Base-by-base conservation (phyloP, 2,888 invertebrate genomes). In the Catocala fraxini region DNA sequence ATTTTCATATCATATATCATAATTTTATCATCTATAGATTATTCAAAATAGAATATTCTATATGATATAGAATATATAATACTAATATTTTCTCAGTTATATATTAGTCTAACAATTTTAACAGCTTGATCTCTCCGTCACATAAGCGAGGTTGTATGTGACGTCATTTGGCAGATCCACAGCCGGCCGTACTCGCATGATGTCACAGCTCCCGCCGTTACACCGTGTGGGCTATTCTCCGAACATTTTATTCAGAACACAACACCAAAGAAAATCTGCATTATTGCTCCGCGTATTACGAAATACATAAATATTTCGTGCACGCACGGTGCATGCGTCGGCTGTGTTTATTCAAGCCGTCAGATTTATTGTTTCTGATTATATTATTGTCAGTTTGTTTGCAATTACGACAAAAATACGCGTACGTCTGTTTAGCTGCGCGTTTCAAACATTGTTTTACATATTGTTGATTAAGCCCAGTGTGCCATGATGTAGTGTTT, bases 321-420 rank as follows among this genome's bases (percentile, higher is more conserved):
- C 64, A 54, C 55, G 63, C 56, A 34, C 56, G 41, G 33, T 76
- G 77, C 69, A 73, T 58, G 56, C 46, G 59, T 42, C 54, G 41
- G 13, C 51, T 6, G 15, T 72, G 70, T 77, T 71, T 75, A 71
- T 51, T 41, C 51, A 33, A 67, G 33, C 58, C 55, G 70, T 71
- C 63, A 6, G 49, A 68, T 70, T 71, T 73, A 75, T 77, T 71
- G 63, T 70, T 68, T 53, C 63, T 67, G 71, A 75, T 80, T 76
- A 69, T 74, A 73, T 75, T 71, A 79, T 79, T 77, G 79, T 66
- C 71, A 65, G 77, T 71, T 45, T 79, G 79, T 80, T 76, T 72
- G 67, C 52, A 69, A 77, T 75, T 73, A 72, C 68, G 65, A 71
- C 66, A 68, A 73, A 69, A 71, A 70, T 72, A 71, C 58, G 65